These are phyloP conservation scores for Empidonax alnorum DNA, from an alignment of 2,113 vertebrate genomes.

Conservation along the genomic window DNA sequence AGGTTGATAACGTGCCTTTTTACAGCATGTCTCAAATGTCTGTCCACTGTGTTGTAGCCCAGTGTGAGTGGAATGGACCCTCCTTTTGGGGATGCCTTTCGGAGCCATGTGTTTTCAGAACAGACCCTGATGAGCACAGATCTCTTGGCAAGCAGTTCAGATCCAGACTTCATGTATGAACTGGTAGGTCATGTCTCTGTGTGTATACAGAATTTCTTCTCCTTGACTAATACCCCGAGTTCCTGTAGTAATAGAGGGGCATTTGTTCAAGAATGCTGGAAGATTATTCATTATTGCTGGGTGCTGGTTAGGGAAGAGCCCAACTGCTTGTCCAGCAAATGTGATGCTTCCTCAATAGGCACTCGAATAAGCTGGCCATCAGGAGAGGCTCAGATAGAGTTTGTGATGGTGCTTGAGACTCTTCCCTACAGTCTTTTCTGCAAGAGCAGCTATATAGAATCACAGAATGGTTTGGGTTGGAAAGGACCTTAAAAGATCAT, in stretches of 20 bases:
- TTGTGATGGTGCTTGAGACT: neutral
- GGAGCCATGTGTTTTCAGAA: slow-evolving; percentile 95
- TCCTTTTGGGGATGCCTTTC: slow-evolving; percentile 98
- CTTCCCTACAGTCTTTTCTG: neutral
- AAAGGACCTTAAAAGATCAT: neutral
- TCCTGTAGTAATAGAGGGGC: neutral
- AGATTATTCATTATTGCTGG: neutral
- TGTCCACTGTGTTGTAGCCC: slow-evolving; percentile 80
- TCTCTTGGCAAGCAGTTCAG: slow-evolving; percentile 92
- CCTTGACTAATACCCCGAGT: neutral
- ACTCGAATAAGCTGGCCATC: neutral
- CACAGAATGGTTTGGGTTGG: neutral
- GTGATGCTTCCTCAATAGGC: neutral
- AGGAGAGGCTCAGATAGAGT: neutral
- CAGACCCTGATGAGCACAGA: slow-evolving; percentile 98
- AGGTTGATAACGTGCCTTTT: neutral
- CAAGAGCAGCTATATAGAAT: neutral
- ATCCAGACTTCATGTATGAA: slow-evolving; percentile 99
- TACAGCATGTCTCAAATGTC: neutral
- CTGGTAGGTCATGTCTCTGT: slow-evolving; percentile 82
- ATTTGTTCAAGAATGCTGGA: neutral
- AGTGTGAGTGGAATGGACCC: slow-evolving; percentile 98
- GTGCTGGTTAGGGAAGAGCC: neutral
- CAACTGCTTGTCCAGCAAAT: neutral
- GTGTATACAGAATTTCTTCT: neutral